Percentiles rank a stretch among this genome's conserved stretches.
Conservation (phyloP, 1,140 invertebrate genomes). For the Drosophila lacteicornis region DNA sequence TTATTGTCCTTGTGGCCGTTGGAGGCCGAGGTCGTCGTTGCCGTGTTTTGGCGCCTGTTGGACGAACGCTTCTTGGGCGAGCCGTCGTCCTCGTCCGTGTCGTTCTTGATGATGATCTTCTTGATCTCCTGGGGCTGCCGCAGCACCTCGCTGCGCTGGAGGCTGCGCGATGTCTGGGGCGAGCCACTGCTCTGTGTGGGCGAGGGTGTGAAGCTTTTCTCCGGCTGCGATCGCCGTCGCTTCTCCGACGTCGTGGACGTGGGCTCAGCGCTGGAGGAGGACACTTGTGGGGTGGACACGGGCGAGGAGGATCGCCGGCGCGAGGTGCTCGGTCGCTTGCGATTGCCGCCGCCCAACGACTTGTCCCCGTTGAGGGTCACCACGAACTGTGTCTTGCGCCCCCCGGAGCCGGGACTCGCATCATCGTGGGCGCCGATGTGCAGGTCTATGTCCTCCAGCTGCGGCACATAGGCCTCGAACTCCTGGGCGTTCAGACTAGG, state of each 20-base stretch:
- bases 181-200: conserved; percentile 67
- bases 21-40: conserved; percentile 8
- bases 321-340: conserved; percentile 38
- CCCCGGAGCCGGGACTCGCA: conserved; percentile 21
- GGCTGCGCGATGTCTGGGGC: conserved; percentile 57
- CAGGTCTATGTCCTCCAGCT: conserved; percentile 57
- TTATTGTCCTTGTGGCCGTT: conserved; percentile 56
- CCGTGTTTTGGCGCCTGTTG: conserved; percentile 24
- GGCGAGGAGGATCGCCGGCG: conserved; percentile 51
- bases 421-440: conserved; percentile 61
- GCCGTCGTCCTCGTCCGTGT: conserved; percentile 71
- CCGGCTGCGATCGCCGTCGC: conserved; percentile 42
- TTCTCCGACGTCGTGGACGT: conserved; percentile 60
- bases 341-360: conserved; percentile 30
- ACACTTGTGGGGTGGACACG: conserved; percentile 55
- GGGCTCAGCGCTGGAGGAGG: conserved; percentile 69
- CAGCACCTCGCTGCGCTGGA: conserved; percentile 68
- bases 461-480: conserved; percentile 60
- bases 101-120: conserved; percentile 78
- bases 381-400: conserved; percentile 86
- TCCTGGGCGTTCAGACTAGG: conserved; percentile 27
- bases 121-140: conserved; percentile 79
- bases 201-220: conserved; percentile 59
- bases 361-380: conserved; percentile 87
- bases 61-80: conserved; percentile 42